Evolutionary conservation across 1,140 invertebrate genomes (phyloP), one percentile per base, ranked within the genome.

Genomic region (Trichoplusia ni): DNA sequence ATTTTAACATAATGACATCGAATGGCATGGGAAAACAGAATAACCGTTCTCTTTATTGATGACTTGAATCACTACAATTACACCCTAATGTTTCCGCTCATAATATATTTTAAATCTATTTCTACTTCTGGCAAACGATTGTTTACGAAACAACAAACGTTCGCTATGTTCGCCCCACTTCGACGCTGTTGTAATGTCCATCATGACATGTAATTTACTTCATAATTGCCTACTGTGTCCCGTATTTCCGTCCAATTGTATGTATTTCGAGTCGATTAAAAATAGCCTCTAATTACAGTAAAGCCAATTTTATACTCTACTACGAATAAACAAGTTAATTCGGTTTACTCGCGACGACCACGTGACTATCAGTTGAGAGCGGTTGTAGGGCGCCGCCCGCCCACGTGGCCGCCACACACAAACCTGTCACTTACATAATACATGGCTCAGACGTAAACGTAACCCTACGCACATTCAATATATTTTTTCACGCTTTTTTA

Each of bases 371-470:
- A 40, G 35, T 21, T 51, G 42, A 8, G 8, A 33, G 33, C 42
- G 31, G 33, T 67, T 63, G 70, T 69, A 71, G 73, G 73, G 79
- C 78, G 83, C 59, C 81, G 77, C 69, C 74, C 80, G 80, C 81
- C 79, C 69, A 82, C 79, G 21, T 40, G 8, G 9, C 16, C 38
- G 38, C 35, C 64, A 37, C 35, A 47, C 69, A 60, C 69, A 64
- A 47, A 44, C 40, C 60, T 27, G 54, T 59, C 64, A 25, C 64
- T 77, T 78, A 71, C 71, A 69, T 75, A 81, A 82, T 51, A 25
- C 37, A 13, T 19, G 38, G 40, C 54, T 16, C 47, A 14, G 42
- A 51, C 54, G 40, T 68, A 61, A 59, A 51, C 54, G 40, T 68
- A 61, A 59, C 56, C 58, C 67, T 68, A 53, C 56, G 66, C 61